These are phyloP conservation scores for Agrotis puta DNA, from an alignment of 2,888 invertebrate species.

Conservation along the genomic window DNA sequence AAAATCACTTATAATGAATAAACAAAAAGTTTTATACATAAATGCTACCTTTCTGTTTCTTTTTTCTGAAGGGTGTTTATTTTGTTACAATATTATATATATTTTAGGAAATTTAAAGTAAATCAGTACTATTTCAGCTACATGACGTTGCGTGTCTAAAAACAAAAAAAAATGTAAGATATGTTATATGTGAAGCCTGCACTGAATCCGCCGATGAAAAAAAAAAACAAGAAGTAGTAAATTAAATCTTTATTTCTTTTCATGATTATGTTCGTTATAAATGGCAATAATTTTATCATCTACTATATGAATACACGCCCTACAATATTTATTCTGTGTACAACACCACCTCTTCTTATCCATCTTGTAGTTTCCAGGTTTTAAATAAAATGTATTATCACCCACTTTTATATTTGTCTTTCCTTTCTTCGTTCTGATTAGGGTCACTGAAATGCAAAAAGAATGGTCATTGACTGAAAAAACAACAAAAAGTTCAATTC, in stretches of 20 bases:
- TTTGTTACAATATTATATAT: too few relatives aligned
- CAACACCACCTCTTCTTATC: conserved; percentile 78
- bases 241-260: conserved; percentile 72
- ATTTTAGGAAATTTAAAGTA: too few relatives aligned
- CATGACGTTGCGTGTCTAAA: too few relatives aligned
- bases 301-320: conserved; percentile 77
- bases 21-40: too few relatives aligned
- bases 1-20: too few relatives aligned
- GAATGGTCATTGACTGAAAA: background rate
- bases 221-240: background rate
- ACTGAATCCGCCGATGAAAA: background rate
- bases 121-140: too few relatives aligned
- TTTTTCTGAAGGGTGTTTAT: too few relatives aligned
- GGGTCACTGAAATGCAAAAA: conserved; percentile 73
- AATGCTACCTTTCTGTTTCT: too few relatives aligned
- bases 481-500: background rate
- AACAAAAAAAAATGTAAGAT: too few relatives aligned
- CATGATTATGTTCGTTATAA: conserved; percentile 82
- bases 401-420: conserved; percentile 81
- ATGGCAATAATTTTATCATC: conserved; percentile 81
- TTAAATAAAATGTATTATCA: conserved; percentile 78
- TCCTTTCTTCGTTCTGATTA: conserved; percentile 80
- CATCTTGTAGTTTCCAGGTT: conserved; percentile 74
- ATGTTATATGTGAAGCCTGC: too few relatives aligned
- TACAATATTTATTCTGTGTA: conserved; percentile 82